Conservation (phyloP, 92 coral and sea anemone genomes). For the Epizoanthus ramosus region DNA sequence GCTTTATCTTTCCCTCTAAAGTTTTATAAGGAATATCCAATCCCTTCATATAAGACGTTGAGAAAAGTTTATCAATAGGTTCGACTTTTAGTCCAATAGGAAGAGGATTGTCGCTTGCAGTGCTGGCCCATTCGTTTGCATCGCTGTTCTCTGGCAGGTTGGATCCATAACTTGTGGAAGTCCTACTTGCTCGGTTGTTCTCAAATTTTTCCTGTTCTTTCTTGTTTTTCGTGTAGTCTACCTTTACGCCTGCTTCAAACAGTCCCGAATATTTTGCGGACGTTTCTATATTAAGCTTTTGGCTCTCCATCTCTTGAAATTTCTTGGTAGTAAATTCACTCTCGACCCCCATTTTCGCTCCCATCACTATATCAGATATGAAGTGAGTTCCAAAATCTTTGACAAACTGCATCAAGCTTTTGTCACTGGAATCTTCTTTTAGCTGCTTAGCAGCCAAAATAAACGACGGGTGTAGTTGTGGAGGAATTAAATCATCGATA, state of each 20-base stretch:
- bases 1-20: too few relatives aligned
- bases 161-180: not conserved
- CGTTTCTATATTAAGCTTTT: too few relatives aligned
- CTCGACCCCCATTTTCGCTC: conserved; percentile 1
- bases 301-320: too few relatives aligned
- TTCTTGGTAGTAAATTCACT: not conserved
- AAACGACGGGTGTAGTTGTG: not conserved
- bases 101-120: not conserved
- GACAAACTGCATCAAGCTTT: not conserved
- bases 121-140: not conserved
- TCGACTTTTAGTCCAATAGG: too few relatives aligned
- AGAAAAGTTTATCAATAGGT: too few relatives aligned
- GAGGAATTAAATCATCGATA: not conserved
- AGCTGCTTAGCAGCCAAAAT: not conserved
- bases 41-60: too few relatives aligned
- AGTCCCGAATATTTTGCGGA: not conserved
- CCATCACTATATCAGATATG: not conserved
- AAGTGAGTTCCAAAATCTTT: conserved; percentile 15
- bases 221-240: not conserved
- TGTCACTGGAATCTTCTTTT: not conserved
- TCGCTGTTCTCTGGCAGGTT: not conserved
- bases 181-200: not conserved
- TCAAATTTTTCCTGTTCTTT: conserved; percentile 3
- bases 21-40: too few relatives aligned
- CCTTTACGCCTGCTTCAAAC: not conserved